Evolutionary conservation across 2,113 vertebrate genomes (phyloP).

Genomic region (Daboia siamensis): DNA sequence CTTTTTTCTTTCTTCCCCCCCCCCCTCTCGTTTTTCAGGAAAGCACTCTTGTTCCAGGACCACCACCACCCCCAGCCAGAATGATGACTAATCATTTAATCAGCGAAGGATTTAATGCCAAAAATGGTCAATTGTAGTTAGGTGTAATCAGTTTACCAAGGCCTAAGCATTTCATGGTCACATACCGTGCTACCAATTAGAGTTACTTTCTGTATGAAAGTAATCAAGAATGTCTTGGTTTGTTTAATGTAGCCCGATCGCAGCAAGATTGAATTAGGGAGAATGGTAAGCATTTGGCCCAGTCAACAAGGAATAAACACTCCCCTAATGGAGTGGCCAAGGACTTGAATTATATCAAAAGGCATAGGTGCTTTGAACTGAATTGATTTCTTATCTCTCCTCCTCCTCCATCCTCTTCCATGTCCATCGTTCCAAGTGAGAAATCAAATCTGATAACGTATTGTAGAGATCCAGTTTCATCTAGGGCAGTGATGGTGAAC

Average conservation of each 20-base stretch:
- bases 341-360: constrained; percentile 14
- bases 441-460: background rate
- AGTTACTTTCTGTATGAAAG: constrained; percentile 33
- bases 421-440: background rate
- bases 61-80: background rate
- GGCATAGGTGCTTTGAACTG: background rate
- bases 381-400: background rate
- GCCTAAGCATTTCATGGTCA: background rate
- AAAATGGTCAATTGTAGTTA: constrained; percentile 12
- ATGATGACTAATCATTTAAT: constrained; percentile 8
- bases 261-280: background rate
- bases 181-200: background rate
- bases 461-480: background rate
- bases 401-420: too few species aligned
- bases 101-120: background rate
- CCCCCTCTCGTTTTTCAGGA: background rate
- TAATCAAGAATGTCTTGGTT: constrained; percentile 28
- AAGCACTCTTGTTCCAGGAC: background rate
- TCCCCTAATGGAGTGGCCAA: background rate
- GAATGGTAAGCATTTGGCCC: constrained; percentile 17
- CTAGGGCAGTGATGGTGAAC: too few species aligned
- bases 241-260: constrained; percentile 23
- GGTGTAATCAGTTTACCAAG: background rate
- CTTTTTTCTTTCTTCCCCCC: background rate
- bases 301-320: constrained; percentile 31